Percentiles rank a stretch among this genome's conserved stretches.
These are phyloP conservation scores for Panurus biarmicus DNA, from an alignment of 2,113 vertebrate species.

Conservation along the genomic window DNA sequence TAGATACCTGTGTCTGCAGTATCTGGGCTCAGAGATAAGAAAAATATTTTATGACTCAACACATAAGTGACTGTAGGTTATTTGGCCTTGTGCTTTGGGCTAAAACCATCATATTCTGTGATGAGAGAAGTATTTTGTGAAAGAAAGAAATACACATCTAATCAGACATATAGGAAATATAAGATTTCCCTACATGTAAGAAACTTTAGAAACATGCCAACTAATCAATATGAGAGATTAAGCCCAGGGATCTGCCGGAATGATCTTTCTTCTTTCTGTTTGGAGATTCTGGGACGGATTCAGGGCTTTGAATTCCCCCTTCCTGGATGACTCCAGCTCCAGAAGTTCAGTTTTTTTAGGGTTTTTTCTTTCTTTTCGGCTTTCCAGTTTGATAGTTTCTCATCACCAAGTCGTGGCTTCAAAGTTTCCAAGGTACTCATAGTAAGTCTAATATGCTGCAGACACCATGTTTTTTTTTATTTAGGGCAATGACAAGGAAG, in stretches of 20 bases:
- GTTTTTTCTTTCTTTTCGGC: background rate
- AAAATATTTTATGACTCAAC: background rate
- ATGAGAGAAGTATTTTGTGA: background rate
- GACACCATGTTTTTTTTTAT: background rate
- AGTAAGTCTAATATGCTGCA: background rate
- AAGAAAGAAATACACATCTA: background rate
- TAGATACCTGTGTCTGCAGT: background rate
- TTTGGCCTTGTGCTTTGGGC: background rate
- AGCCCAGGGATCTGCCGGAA: background rate
- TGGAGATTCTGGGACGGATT: background rate
- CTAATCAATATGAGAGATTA: background rate
- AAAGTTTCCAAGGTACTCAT: background rate
- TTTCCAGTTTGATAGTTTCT: background rate
- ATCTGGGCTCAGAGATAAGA: constrained; percentile 2
- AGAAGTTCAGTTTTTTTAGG: background rate
- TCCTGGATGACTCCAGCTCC: background rate
- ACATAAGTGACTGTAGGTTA: background rate
- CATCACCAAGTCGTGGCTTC: background rate
- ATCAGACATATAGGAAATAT: background rate
- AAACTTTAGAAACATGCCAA: background rate
- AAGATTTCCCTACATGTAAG: background rate
- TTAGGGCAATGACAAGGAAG: background rate
- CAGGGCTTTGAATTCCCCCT: background rate
- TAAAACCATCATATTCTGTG: background rate
- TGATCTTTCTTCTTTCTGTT: background rate